phyloP scores from a whole-genome alignment of 2,113 vertebrate species.

The Petrocephalus zakoni region DNA sequence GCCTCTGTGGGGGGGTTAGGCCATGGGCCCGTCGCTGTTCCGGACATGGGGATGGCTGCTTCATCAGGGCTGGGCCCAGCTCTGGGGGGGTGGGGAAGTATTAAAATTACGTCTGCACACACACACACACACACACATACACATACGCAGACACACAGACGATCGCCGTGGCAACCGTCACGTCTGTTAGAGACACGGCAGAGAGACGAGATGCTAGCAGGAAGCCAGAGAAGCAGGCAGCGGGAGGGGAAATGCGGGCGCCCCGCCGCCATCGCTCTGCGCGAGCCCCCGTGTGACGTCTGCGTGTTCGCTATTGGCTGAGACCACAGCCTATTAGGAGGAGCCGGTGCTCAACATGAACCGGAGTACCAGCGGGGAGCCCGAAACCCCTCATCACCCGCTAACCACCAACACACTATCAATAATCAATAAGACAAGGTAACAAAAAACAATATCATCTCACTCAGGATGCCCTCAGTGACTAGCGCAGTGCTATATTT shows the following conservation, averaged over 20 bases:
- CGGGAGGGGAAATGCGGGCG: background rate
- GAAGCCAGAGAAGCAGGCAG: background rate
- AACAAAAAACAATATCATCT: background rate
- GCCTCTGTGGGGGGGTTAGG: constrained; percentile 95
- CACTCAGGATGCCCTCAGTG: background rate
- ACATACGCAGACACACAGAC: background rate
- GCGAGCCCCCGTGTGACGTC: background rate
- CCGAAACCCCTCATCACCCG: background rate
- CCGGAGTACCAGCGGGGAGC: background rate
- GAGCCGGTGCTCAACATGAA: background rate
- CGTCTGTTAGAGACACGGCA: background rate
- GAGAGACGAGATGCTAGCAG: background rate
- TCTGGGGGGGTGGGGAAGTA: constrained; percentile 38
- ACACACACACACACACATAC: constrained; percentile 14
- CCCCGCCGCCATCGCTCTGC: background rate
- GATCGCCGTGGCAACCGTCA: background rate
- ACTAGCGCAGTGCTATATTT: background rate
- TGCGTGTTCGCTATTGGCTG: background rate
- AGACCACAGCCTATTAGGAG: background rate
- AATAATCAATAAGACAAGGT: background rate
- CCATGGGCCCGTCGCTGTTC: constrained; percentile 90
- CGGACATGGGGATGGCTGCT: constrained; percentile 25
- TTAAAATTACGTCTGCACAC: background rate
- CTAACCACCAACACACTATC: background rate
- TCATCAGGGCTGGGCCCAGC: constrained; percentile 68